phyloP scores from a whole-genome alignment of 2,888 invertebrate species.

The Andrena flavipes region DNA sequence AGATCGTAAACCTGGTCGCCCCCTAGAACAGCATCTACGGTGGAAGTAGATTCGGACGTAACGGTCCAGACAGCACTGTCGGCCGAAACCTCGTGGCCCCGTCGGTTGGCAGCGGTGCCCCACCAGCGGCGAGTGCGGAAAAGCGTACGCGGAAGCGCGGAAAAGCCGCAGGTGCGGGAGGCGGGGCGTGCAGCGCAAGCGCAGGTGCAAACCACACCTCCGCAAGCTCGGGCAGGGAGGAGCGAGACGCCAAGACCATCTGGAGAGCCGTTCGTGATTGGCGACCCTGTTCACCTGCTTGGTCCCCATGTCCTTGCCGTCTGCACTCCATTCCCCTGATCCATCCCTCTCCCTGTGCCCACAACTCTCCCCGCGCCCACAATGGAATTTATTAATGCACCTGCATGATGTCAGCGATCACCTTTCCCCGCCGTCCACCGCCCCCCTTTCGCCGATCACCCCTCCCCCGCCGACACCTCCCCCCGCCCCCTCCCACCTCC shows the following conservation, averaged over 20 bases:
- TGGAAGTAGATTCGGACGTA: conserved; percentile 44
- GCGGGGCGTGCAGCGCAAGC: conserved; percentile 79
- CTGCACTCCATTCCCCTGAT: conserved; percentile 57
- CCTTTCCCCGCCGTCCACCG: conserved; percentile 57
- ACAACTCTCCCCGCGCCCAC: conserved; percentile 38
- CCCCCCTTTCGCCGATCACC: conserved; percentile 30
- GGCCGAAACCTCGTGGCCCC: conserved; percentile 42
- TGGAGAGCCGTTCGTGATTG: conserved; percentile 79
- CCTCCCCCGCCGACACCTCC: conserved; percentile 4
- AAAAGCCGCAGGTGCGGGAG: conserved; percentile 78
- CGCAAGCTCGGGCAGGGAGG: conserved; percentile 80
- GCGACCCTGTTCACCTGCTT: conserved; percentile 81
- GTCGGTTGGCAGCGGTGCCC: conserved; percentile 25
- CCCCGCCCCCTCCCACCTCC: neutral
- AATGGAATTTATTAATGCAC: conserved; percentile 78
- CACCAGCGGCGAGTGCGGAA: conserved; percentile 54
- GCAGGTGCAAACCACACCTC: conserved; percentile 81
- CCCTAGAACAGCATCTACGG: neutral
- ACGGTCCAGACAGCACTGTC: conserved; percentile 44
- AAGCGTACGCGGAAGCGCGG: conserved; percentile 72
- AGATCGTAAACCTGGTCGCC: neutral
- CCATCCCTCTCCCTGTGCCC: conserved; percentile 48
- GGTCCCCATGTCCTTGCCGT: conserved; percentile 64
- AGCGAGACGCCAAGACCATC: conserved; percentile 77
- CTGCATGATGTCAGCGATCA: conserved; percentile 81